Base-by-base conservation (phyloP, 2,888 invertebrate genomes). In the Prenolepis imparis region DNA sequence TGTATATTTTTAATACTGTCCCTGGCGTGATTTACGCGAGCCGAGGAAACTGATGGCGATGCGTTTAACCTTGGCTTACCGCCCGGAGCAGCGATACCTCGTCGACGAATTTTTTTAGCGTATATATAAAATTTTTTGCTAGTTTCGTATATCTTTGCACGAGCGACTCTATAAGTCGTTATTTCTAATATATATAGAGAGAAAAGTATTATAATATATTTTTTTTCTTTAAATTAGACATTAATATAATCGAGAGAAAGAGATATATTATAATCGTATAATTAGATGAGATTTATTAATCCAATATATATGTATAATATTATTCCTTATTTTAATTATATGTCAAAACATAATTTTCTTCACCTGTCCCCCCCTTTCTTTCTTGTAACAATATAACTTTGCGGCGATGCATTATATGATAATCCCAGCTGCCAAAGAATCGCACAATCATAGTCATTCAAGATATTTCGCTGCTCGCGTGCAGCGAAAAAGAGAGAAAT, bases 401-500 rank as follows among this genome's bases (percentile, higher is more conserved):
- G 57, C 36, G 32, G 41, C 39, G 78, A 66, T 66, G 18, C n/a
- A 12, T 57, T 61, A 78, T 75, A 68, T 70, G 80, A 52, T 59
- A n/a, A 36, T 12, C 18, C 52, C 57, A 21, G 52, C 68, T 67
- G 48, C 80, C 83, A 83, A 85, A 87, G 84, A 78, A 85, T 87
- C 82, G 78, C 81, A 83, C 89, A 86, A 90, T 90, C 90, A n/a
- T n/a, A 86, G 84, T 90, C 87, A 83, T 81, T 90, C 84, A 86
- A 87, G 88, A 88, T 90, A 90, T 88, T 89, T 83, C 63, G 77
- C 73, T 63, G 82, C 82, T 75, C 52, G 75, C 68, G 81, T 83
- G 81, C 77, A n/a, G 84, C 84, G 91, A 89, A 91, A 92, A 91
- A 89, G 90, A 86, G 88, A 89, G 90, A 92, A 91, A 92, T 91